These are phyloP conservation scores for Lepidochrysops patricia DNA, from an alignment of 2,888 invertebrate genomes.

Conservation along the genomic window DNA sequence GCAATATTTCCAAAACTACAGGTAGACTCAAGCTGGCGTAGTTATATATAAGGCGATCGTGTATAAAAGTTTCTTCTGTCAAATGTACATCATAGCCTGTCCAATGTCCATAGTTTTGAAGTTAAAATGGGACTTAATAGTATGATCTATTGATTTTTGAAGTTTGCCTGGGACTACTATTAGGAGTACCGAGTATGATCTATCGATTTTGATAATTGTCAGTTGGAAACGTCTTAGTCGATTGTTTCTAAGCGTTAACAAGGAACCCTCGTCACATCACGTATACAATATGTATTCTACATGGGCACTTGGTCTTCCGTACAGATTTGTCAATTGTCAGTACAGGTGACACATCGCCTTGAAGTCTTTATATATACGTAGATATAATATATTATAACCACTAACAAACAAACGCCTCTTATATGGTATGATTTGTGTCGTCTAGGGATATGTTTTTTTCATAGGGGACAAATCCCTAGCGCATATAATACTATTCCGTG, in stretches of 20 bases:
- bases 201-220: background rate
- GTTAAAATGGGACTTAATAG: too few species aligned
- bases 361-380: constrained; percentile 23
- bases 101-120: too few species aligned
- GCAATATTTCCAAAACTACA: too few species aligned
- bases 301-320: constrained; percentile 38
- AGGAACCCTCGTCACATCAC: constrained; percentile 41
- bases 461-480: background rate
- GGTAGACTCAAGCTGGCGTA: too few species aligned
- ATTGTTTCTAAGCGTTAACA: constrained; percentile 20
- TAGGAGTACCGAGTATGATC: background rate
- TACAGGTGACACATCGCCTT: constrained; percentile 42
- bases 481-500: too few species aligned
- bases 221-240: background rate
- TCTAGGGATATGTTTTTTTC: background rate
- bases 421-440: background rate
- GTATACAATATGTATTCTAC: constrained; percentile 40
- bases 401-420: background rate
- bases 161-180: background rate
- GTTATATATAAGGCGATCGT: too few species aligned
- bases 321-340: constrained; percentile 43
- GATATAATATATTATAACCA: background rate
- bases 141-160: too few species aligned
- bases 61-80: too few species aligned
- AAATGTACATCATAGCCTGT: too few species aligned